These are phyloP conservation scores for Vimba vimba DNA, from an alignment of 2,113 vertebrate species.

Conservation along the genomic window DNA sequence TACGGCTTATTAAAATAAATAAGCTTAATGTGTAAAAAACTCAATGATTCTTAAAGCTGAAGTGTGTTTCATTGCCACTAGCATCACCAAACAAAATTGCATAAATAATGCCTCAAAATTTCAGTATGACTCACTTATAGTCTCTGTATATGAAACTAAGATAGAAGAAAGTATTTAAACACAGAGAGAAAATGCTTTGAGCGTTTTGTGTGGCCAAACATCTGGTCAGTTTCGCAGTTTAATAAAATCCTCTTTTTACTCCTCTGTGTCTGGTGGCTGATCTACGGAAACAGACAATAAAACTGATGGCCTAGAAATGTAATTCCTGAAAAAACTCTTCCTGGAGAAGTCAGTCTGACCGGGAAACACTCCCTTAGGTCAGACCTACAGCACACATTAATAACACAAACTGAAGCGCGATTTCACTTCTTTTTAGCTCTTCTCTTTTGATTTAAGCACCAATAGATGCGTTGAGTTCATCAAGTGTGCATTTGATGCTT, in stretches of 20 bases:
- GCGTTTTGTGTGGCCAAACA: not conserved
- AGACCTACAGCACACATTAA: not conserved
- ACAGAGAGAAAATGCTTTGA: not conserved
- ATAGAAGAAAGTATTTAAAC: not conserved
- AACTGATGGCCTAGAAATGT: not conserved
- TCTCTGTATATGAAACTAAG: not conserved
- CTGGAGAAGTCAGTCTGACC: not conserved
- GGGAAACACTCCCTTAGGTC: conserved; percentile 14
- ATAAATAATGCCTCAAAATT: not conserved
- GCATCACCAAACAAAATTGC: not conserved
- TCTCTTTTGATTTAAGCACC: not conserved
- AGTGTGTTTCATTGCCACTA: too few relatives aligned
- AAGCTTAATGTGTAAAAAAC: too few relatives aligned
- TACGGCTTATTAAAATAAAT: too few relatives aligned
- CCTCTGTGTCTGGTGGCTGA: not conserved
- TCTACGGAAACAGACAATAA: conserved; percentile 10
- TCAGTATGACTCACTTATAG: not conserved
- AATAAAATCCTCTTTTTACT: not conserved
- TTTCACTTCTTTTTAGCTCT: not conserved
- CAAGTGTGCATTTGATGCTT: not conserved
- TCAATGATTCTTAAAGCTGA: too few relatives aligned
- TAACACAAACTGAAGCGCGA: not conserved
- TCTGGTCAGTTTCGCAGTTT: not conserved
- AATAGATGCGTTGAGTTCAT: too few relatives aligned
- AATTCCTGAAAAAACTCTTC: not conserved